Base-by-base conservation (phyloP, 2,797 vertebrate species). In the Salmo trutta region DNA sequence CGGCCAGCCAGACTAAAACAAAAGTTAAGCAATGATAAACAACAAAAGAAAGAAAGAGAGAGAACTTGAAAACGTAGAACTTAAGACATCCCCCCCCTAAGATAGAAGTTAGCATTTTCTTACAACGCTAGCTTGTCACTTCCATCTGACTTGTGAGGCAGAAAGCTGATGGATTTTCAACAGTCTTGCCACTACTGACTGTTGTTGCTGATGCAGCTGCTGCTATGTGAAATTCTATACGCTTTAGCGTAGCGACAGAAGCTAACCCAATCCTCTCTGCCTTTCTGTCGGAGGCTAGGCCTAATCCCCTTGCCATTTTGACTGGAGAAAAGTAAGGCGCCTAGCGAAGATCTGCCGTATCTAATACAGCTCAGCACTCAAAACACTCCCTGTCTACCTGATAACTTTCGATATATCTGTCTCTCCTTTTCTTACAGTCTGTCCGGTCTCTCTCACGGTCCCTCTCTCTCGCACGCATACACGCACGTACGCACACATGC, bases 131-230 rank as follows among this genome's bases (percentile, higher is more conserved):
- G 66, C 79, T 76, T 74, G 77, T 87, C 83, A 81, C 77, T 76
- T 81, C 83, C 8, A 2, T 41, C 41, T 41, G 41, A 2, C 10
- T 47, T 12, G 41, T 2, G 41, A 47, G 41, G 41, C 2, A 10
- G 10, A 47, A 47, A 47, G 41, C 41, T 47, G 1, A 47, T 12
- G 41, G 10, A 12, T 47, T 47, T 14, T 47, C 41, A 10, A 0
- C 41, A 10, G 41, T 2, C 41, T 47, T 12, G 41, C 10, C 41
- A 78, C 75, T 74, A 81, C 73, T 80, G 41, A 75, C 52, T 59
- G 21, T 14, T 83, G 74, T 80, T 91, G 89, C 89, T 91, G 90
- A 92, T 86, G 87, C 85, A 91, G 88, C 88, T 86, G 74, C 83
- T 87, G 78, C 86, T 79, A 81, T 47, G 41, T 85, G 81, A 86